Evolutionary conservation across 2,797 vertebrate species (phyloP).

Genomic region (Phylloscopus collybita): DNA sequence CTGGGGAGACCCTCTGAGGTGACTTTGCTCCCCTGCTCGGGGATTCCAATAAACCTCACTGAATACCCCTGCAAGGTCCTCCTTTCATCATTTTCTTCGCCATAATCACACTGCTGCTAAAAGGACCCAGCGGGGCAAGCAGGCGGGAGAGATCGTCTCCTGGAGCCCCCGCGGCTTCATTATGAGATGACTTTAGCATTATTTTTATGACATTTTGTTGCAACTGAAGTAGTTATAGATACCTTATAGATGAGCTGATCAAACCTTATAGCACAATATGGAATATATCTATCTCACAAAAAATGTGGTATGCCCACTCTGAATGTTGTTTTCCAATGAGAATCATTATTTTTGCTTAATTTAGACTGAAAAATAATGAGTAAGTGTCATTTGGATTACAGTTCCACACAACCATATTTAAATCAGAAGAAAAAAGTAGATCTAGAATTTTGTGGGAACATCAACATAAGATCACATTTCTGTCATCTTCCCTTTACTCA

Average conservation of each 20-base stretch:
- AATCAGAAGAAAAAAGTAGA: not conserved
- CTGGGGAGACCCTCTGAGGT: too few species aligned
- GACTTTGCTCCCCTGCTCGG: too few species aligned
- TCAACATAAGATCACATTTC: not conserved
- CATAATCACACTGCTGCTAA: too few species aligned
- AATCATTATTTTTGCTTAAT: not conserved
- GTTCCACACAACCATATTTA: not conserved
- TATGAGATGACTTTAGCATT: not conserved
- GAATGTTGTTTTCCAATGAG: not conserved
- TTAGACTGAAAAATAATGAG: not conserved
- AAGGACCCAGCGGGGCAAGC: too few species aligned
- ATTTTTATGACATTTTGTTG: not conserved
- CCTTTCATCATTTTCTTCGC: too few species aligned
- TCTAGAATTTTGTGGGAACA: not conserved
- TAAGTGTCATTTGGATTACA: not conserved
- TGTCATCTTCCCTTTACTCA: not conserved
- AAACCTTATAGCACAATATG: not conserved
- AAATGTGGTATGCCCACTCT: not conserved
- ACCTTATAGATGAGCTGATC: not conserved
- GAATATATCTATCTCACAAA: not conserved
- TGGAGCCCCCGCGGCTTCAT: too few species aligned
- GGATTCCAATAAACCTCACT: too few species aligned
- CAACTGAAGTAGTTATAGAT: not conserved
- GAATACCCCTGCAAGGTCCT: too few species aligned
- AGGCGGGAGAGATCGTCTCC: too few species aligned